A percentile compares a stretch with the other conserved stretches of the same genome.
Conservation (phyloP, 2,888 invertebrate species). For the Lasioglossum lativentre region DNA sequence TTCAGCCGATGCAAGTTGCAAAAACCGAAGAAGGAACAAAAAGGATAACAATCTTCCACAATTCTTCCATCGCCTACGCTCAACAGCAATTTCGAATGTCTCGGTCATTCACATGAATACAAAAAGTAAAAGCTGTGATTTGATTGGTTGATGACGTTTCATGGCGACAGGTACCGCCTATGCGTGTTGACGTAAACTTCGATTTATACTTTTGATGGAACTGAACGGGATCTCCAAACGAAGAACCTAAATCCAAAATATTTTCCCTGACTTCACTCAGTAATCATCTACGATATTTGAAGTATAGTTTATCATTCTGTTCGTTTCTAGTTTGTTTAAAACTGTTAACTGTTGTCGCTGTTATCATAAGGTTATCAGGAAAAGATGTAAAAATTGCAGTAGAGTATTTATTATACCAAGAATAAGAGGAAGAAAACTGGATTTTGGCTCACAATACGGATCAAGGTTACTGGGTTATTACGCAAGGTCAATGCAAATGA, state of each 20-base stretch:
- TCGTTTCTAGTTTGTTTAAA: background rate
- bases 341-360: background rate
- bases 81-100: background rate
- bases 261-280: too few species aligned
- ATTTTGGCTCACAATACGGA: background rate
- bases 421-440: background rate
- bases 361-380: constrained; percentile 25
- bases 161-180: background rate
- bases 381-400: background rate
- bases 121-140: background rate
- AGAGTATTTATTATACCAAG: too few species aligned
- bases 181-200: background rate
- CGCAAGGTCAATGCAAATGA: background rate
- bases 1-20: too few species aligned
- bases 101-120: background rate
- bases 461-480: background rate
- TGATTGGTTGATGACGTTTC: background rate
- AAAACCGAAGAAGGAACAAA: too few species aligned
- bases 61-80: background rate
- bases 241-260: background rate
- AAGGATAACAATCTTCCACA: too few species aligned
- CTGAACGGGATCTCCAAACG: background rate
- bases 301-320: background rate
- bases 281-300: background rate
- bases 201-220: background rate